Evolutionary conservation across 2,113 vertebrate species (phyloP), one percentile per base, ranked within the genome.

Genomic region (Dascyllus trimaculatus): DNA sequence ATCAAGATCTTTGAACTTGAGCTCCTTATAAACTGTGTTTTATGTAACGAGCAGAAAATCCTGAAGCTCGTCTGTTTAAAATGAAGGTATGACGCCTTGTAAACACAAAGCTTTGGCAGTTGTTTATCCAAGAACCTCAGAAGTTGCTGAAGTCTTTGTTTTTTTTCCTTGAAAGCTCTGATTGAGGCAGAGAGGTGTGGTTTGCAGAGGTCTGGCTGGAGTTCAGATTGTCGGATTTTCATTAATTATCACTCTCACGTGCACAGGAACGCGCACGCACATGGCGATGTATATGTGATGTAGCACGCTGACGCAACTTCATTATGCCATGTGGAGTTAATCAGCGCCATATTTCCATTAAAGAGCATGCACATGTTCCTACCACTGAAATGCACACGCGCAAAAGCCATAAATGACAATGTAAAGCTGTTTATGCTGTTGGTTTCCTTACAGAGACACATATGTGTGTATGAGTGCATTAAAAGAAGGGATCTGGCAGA

Each of bases 291-390:
- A 80, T 77, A 61, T 60, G 73, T 25, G 58, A 82, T 72, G 38
- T 32, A 49, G 17, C 62, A 46, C 15, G 22, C 61, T 85, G 66
- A 78, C 3, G 10, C 57, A 48, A 29, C 56, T 71, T 70, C 46
- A 84, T 76, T 69, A 48, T 25, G 71, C 64, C 80, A 82, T 77
- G 72, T 82, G 72, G 82, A 64, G 65, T 62, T 85, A 77, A 90
- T 90, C 71, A 85, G 35, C 68, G 64, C 68, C 67, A 80, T 84
- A 58, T 81, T 85, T 82, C 49, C 18, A 58, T 81, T 62, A 45
- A 73, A 68, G 48, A 69, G 7, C 66, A 43, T 32, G 59, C 5
- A 38, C 67, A 56, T 82, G 60, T 67, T 48, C 11, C 61, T 26
- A 26, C 62, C 26, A 18, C 62, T 57, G 25, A 80, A 22, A 74